phyloP scores from a whole-genome alignment of 2,797 vertebrate genomes.

The Crypturellus tataupa region DNA sequence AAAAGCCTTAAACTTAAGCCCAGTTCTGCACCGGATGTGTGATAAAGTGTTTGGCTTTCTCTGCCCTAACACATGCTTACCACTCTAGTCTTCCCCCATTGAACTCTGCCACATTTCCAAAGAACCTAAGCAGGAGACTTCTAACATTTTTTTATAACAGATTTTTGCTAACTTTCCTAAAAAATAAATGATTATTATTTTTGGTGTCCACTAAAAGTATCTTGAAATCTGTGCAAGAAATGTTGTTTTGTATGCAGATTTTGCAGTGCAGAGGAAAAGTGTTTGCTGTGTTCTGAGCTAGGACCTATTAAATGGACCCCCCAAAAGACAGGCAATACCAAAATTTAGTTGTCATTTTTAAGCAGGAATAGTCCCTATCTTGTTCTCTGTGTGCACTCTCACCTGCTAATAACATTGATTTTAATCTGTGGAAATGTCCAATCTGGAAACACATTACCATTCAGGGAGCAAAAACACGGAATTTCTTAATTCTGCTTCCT shows the following conservation, averaged over 20 bases:
- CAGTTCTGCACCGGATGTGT: neutral
- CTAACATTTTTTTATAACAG: neutral
- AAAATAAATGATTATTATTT: neutral
- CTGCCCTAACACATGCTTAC: fast-evolving
- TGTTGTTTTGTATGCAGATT: neutral
- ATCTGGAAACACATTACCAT: neutral
- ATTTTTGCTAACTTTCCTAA: neutral
- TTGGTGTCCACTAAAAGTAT: fast-evolving
- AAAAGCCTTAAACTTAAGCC: neutral
- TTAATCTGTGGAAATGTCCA: neutral
- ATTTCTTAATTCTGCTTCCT: neutral
- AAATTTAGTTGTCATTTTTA: neutral
- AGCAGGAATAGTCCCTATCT: neutral
- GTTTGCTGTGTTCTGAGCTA: neutral
- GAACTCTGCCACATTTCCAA: neutral
- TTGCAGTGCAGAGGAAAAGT: neutral
- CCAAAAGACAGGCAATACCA: neutral
- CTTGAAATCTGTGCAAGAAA: neutral
- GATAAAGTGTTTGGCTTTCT: neutral
- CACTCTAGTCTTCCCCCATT: neutral
- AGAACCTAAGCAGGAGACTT: neutral
- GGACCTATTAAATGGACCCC: neutral
- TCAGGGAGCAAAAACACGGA: neutral
- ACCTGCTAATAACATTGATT: neutral
- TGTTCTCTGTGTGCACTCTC: neutral